Evolutionary conservation across 2,888 invertebrate species (phyloP).

Genomic region (Drosophila tanythrix): DNA sequence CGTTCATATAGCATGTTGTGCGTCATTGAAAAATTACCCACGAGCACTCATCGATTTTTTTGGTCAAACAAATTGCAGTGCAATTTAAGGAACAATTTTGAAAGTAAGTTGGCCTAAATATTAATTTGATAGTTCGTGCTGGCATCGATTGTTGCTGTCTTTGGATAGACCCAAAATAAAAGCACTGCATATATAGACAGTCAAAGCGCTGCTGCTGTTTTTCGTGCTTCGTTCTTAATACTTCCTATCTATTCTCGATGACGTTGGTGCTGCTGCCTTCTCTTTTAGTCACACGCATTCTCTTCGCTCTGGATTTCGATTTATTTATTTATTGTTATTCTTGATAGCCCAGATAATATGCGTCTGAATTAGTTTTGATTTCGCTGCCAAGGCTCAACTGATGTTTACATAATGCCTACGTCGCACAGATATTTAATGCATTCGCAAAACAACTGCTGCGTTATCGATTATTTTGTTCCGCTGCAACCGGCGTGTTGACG

Average conservation of each 20-base stretch:
- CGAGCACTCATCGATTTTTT: constrained; percentile 66
- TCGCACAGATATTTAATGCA: constrained; percentile 46
- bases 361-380: constrained; percentile 20
- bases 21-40: constrained; percentile 39
- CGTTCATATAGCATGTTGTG: constrained; percentile 29
- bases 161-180: constrained; percentile 15
- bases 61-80: constrained; percentile 40
- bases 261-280: constrained; percentile 52
- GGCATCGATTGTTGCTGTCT: constrained; percentile 7
- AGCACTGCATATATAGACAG: constrained; percentile 25
- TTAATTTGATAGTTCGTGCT: constrained; percentile 13
- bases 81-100: constrained; percentile 32
- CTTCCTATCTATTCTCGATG: constrained; percentile 31
- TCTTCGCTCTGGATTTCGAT: constrained; percentile 18
- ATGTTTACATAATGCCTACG: constrained; percentile 51
- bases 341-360: constrained; percentile 14
- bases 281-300: background rate
- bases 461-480: constrained; percentile 48
- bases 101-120: constrained; percentile 56
- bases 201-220: constrained; percentile 2
- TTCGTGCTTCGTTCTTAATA: constrained; percentile 6
- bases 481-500: constrained; percentile 52
- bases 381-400: constrained; percentile 28
- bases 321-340: constrained; percentile 12
- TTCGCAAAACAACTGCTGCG: constrained; percentile 38